A percentile compares a stretch with the other conserved stretches of the same genome.
phyloP scores from a whole-genome alignment of 1,140 invertebrate species.

The Euwallacea fornicatus region DNA sequence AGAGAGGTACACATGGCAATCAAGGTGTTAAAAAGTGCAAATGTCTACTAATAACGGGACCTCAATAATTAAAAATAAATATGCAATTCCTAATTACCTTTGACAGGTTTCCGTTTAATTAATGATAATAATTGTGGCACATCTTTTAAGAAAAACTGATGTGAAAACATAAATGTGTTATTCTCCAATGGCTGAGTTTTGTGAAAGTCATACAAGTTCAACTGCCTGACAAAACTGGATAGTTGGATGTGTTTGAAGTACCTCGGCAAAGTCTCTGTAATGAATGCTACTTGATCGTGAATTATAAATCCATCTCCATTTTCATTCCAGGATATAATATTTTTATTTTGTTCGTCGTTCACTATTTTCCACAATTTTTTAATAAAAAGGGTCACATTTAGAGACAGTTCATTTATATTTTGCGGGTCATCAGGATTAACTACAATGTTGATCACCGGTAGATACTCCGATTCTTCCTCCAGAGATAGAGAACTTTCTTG shows the following conservation, averaged over 20 bases:
- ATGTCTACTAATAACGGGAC: no score
- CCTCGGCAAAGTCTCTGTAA: conserved; percentile 38
- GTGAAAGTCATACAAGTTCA: conserved; percentile 45
- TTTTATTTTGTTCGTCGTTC: conserved; percentile 30
- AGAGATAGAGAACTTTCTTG: no score
- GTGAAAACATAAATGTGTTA: conserved; percentile 31
- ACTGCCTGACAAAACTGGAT: conserved; percentile 43
- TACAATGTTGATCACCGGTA: conserved; percentile 20
- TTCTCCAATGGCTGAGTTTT: conserved; percentile 36
- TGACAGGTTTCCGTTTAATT: conserved; percentile 39
- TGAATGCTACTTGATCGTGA: conserved; percentile 39
- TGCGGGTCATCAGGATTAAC: conserved; percentile 5
- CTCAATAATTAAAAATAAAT: no score
- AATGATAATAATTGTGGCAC: conserved; percentile 36
- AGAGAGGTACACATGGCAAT: no score
- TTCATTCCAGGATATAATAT: conserved; percentile 42
- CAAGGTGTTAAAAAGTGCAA: no score
- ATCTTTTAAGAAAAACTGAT: conserved; percentile 41
- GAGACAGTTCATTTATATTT: conserved; percentile 1
- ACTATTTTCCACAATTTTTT: conserved; percentile 45
- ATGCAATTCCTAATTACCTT: no score
- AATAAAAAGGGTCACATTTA: conserved; percentile 38
- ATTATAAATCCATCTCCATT: conserved; percentile 43
- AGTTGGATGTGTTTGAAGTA: conserved; percentile 46
- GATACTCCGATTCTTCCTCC: not conserved